Conservation (phyloP, 2,888 invertebrate species). For the Pterostichus madidus region DNA sequence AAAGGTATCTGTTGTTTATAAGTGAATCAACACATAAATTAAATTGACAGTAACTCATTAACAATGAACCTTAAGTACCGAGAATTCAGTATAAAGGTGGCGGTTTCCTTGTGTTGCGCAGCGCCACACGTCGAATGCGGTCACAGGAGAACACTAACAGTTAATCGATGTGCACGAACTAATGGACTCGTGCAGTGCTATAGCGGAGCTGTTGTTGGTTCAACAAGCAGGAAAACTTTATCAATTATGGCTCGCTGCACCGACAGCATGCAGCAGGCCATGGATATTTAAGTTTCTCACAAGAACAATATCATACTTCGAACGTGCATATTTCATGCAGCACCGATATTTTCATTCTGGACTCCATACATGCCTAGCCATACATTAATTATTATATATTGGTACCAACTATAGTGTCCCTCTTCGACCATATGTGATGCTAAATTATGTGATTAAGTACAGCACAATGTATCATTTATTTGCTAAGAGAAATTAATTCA, state of each 20-base stretch:
- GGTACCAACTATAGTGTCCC: background rate
- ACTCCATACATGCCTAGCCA: background rate
- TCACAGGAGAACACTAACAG: constrained; percentile 54
- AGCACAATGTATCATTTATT: no score
- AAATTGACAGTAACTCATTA: no score
- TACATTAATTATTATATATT: constrained; percentile 10
- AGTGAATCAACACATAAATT: no score
- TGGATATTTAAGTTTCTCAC: constrained; percentile 52
- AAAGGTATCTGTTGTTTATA: no score
- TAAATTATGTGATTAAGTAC: no score
- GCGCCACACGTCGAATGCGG: constrained; percentile 42
- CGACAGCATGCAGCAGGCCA: constrained; percentile 7
- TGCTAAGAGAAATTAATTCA: no score
- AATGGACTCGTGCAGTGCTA: constrained; percentile 29
- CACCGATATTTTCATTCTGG: background rate
- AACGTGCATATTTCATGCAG: constrained; percentile 39
- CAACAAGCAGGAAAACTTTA: constrained; percentile 55
- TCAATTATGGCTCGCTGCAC: constrained; percentile 40
- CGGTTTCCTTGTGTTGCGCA: background rate
- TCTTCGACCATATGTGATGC: background rate
- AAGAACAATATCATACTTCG: constrained; percentile 44
- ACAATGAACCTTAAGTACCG: no score
- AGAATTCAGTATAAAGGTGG: constrained; percentile 16
- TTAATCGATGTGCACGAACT: constrained; percentile 57
- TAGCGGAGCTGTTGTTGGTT: constrained; percentile 32